Percentiles rank a stretch among this genome's conserved stretches.
Conservation (phyloP, 2,797 vertebrate species). For the Malacoraja senta region DNA sequence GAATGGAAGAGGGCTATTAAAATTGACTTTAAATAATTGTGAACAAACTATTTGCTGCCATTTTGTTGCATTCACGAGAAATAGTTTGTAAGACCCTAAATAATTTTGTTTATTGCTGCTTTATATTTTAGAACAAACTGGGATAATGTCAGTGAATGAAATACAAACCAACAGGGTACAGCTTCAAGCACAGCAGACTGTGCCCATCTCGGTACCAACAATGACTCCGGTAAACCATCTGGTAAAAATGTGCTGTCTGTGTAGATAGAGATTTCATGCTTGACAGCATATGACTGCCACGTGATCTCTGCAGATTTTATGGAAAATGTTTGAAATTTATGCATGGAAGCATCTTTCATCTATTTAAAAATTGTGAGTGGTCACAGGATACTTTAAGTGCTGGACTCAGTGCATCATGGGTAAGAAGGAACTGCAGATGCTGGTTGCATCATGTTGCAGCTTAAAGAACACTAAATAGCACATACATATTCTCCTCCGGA, state of each 20-base stretch:
- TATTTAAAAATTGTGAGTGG: neutral
- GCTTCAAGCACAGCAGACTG: slow-evolving; percentile 1
- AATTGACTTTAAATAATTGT: neutral
- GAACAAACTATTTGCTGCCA: neutral
- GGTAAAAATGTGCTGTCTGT: neutral
- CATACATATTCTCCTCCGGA: neutral
- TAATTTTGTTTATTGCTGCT: neutral
- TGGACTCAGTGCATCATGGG: neutral
- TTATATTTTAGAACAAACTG: slow-evolving; percentile 2
- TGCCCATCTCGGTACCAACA: neutral
- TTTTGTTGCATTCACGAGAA: neutral
- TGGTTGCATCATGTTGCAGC: neutral
- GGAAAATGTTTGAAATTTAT: neutral
- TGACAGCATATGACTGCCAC: neutral
- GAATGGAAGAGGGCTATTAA: neutral
- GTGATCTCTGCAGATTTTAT: neutral
- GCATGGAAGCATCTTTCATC: neutral
- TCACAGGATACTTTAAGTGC: neutral
- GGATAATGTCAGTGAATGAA: neutral
- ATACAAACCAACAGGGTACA: neutral
- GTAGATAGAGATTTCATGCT: neutral
- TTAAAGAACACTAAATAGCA: neutral
- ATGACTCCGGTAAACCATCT: slow-evolving; percentile 2
- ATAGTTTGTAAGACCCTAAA: neutral
- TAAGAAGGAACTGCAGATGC: no score